Conservation (phyloP, 2,888 invertebrate genomes). For the Drosophila tanythrix region DNA sequence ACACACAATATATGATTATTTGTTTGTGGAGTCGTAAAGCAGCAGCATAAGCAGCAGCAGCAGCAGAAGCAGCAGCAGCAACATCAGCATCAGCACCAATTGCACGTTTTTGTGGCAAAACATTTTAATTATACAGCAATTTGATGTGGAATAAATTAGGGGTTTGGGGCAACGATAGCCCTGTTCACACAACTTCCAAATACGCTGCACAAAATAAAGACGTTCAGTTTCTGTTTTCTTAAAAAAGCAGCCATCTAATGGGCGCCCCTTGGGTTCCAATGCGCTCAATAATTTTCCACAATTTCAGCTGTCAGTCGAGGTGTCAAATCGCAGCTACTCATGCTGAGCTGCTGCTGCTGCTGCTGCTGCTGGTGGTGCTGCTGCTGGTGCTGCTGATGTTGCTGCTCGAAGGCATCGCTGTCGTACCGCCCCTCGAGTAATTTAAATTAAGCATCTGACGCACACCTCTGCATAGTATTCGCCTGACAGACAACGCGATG, state of each 20-base stretch:
- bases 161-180: slow-evolving; percentile 56
- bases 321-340: slow-evolving; percentile 85
- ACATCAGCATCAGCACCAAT: slow-evolving; percentile 34
- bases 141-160: slow-evolving; percentile 74
- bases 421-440: slow-evolving; percentile 73
- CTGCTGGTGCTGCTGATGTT: not conserved
- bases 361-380: slow-evolving; percentile 33
- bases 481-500: slow-evolving; percentile 74
- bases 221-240: slow-evolving; percentile 51
- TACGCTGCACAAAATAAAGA: slow-evolving; percentile 55
- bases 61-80: not conserved
- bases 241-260: slow-evolving; percentile 68
- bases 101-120: slow-evolving; percentile 39
- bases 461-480: slow-evolving; percentile 64
- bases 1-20: slow-evolving; percentile 76
- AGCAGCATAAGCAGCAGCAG: slow-evolving; percentile 4
- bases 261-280: slow-evolving; percentile 78
- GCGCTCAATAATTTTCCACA: slow-evolving; percentile 84
- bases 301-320: slow-evolving; percentile 84
- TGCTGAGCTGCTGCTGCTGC: slow-evolving; percentile 78
- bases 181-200: slow-evolving; percentile 69
- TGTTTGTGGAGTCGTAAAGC: slow-evolving; percentile 68
- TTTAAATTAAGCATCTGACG: slow-evolving; percentile 82
- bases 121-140: slow-evolving; percentile 69
- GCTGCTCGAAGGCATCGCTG: slow-evolving; percentile 46